Evolutionary conservation across 2,888 invertebrate genomes (phyloP), one percentile per base, ranked within the genome.

Genomic region (Lepas anatifera): DNA sequence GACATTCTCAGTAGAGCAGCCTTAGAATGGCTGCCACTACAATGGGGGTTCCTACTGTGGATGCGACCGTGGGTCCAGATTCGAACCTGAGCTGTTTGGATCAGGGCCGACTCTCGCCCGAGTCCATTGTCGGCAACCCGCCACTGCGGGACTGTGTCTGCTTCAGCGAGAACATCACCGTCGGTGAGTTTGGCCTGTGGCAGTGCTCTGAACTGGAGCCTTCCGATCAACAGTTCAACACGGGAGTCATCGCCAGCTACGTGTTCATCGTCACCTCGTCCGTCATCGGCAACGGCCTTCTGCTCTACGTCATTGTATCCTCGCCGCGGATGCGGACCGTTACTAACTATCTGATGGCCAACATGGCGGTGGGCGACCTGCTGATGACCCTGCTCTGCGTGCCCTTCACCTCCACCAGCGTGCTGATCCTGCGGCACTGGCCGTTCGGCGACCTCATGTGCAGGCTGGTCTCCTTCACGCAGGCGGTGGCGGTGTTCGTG

Each of bases 351-450:
- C 94, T 95, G 79, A 92, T 95, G 77, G 89, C 90, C 77, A 73
- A 72, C 64, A 82, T 95, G 74, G 93, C 95, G 0, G 84, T 93
- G 50, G 92, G 95, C 52, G 95, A 95, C 78, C 87, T 95, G 72
- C 81, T 95, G 70, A 93, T 95, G 88, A 90, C 93, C 0, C 77
- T 92, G 35, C 89, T 95, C 76, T 95, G 95, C 80, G 89, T 95
- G 73, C 95, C 95, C 3, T 94, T 94, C 77, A 89, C 92, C 2
- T 93, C 92, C 77, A 86, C 93, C 37, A 87, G 92, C 18, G 87
- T 87, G 76, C 81, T 91, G 68, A 83, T 94, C 74, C 82, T 92
- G 58, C 87, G 78, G 77, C 89, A 90, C 77, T 95, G 95, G 95
- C 92, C 93, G 0, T 95, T 95, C 77, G 93, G 93, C 1, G 81